Base-by-base conservation (phyloP, 92 coral and sea anemone species). In the Phymanthus crucifer region DNA sequence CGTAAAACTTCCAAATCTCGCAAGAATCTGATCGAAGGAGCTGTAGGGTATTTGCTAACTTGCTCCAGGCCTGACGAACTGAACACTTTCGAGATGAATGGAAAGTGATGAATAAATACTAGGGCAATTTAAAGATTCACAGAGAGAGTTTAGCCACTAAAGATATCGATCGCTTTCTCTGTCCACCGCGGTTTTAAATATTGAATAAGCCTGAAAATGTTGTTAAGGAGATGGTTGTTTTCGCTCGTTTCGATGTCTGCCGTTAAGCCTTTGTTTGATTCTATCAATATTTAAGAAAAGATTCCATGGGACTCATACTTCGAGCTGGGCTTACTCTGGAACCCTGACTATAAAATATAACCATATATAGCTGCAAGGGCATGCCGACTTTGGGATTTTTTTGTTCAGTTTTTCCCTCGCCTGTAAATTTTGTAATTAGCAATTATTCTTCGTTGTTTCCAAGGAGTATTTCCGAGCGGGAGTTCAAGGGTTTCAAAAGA, bases 251-350 rank as follows among this genome's bases (percentile, higher is more conserved):
- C 78, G 81, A 71, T 81, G 84, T 82, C 87, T 76, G 82, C 83
- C 80, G 92, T 78, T 77, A 76, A 78, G 29, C 92, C 89, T 85
- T 91, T 88, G 89, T 88, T 85, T 67, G 81, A 73, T 48, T 78
- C 78, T 85, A 88, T 88, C 90, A 91, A 83, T 89, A 89, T 89
- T 87, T 83, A 40, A 86, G 66, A 54, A 73, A 54, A 61, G 66
- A 14, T 80, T 72, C 67, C 68, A 57, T 23, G 86, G 75, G 69
- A 71, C 50, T 38, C 31, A 80, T 24, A 37, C 36, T 27, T 13
- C 33, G 23, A 27, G 24, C 23, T 48, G 47, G n/a, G 34, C 37
- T 29, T 45, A 29, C 78, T 73, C 17, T 19, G 57, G 35, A 29
- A 17, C 23, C n/a, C 32, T 73, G 16, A 40, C 64, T 10, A 73